Conservation (phyloP, 1,140 invertebrate genomes). For the Bombus confusus region DNA sequence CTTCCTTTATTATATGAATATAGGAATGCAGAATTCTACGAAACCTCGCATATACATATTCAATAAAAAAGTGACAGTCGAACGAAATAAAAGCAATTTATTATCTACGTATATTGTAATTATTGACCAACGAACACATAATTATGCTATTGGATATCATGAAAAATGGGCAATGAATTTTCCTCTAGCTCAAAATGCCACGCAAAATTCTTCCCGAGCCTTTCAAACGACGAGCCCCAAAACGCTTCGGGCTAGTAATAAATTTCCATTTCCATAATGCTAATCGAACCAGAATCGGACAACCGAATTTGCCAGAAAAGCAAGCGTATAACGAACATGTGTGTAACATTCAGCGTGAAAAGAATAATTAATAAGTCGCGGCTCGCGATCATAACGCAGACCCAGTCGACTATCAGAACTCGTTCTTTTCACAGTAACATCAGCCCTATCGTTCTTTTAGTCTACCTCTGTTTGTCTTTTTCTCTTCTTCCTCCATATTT, state of each 20-base stretch:
- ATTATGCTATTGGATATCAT: background rate
- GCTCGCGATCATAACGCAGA: conserved; percentile 20
- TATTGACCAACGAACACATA: no score
- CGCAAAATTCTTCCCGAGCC: background rate
- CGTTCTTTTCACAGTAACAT: conserved; percentile 48
- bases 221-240: background rate
- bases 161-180: conserved; percentile 5
- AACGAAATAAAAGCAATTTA: no score
- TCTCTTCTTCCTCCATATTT: conserved; percentile 36
- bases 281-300: conserved; percentile 44
- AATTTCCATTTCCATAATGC: conserved; percentile 18
- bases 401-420: conserved; percentile 62
- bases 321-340: conserved; percentile 50
- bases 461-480: background rate
- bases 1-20: background rate
- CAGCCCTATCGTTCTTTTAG: conserved; percentile 10
- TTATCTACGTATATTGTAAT: no score
- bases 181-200: conserved; percentile 1
- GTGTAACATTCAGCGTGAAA: conserved; percentile 9
- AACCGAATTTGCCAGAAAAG: conserved; percentile 25
- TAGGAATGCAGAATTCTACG: background rate
- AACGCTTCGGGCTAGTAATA: background rate
- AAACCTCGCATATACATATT: background rate
- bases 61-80: background rate
- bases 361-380: conserved; percentile 67